Conservation (phyloP, 1,140 invertebrate genomes). For the Colletes latitarsis region DNA sequence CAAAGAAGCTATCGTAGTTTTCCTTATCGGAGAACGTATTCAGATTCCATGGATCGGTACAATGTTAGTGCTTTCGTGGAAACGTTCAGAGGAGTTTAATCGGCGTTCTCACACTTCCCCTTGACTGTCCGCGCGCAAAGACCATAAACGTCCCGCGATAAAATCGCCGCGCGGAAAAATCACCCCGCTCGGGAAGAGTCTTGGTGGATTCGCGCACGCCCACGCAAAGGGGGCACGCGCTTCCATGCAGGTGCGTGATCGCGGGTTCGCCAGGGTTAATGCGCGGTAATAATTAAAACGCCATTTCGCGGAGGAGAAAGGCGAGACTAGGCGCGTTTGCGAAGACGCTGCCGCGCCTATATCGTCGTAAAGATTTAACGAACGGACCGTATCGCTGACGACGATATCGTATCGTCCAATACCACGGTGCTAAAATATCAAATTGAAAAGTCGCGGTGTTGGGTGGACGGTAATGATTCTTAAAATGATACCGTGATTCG, state of each 20-base stretch:
- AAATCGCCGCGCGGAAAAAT: neutral
- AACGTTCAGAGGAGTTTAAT: neutral
- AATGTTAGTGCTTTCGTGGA: neutral
- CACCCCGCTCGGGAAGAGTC: conserved; percentile 6
- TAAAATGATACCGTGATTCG: too few relatives aligned
- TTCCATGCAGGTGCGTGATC: conserved; percentile 54
- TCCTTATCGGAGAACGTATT: too few relatives aligned
- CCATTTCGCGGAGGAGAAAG: conserved; percentile 61
- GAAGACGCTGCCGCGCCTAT: conserved; percentile 61
- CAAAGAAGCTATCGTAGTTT: too few relatives aligned
- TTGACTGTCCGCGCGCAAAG: neutral
- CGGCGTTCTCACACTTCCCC: conserved; percentile 30
- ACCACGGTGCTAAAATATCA: too few relatives aligned
- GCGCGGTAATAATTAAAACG: conserved; percentile 69
- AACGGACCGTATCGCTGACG: conserved; percentile 49
- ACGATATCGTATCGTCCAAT: conserved; percentile 28
- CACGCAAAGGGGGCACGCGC: conserved; percentile 53
- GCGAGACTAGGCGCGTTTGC: conserved; percentile 54
- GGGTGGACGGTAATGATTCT: too few relatives aligned
- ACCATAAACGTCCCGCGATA: conserved; percentile 7
- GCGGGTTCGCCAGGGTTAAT: conserved; percentile 65
- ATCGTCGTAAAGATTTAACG: conserved; percentile 54
- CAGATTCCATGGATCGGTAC: too few relatives aligned
- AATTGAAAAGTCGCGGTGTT: too few relatives aligned
- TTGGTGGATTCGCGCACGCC: conserved; percentile 49